Percentiles rank a stretch among this genome's conserved stretches.
These are phyloP conservation scores for Leptogaster cylindrica DNA, from an alignment of 2,888 invertebrate species.

Conservation along the genomic window DNA sequence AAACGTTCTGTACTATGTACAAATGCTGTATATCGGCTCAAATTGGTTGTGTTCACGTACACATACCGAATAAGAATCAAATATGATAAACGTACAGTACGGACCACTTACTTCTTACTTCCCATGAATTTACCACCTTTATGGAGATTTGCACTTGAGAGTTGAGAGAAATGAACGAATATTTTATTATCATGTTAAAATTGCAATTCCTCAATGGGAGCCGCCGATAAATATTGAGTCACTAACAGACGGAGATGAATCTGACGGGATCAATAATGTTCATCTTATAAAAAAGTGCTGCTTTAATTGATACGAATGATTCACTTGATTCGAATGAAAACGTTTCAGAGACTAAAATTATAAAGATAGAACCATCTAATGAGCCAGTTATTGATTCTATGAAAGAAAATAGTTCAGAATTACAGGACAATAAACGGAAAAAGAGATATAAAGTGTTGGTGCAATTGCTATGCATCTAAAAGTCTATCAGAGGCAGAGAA, in stretches of 20 bases:
- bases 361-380: too few relatives aligned
- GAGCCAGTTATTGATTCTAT: too few relatives aligned
- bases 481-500: background rate
- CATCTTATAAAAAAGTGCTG: background rate
- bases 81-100: too few relatives aligned
- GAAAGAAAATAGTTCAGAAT: too few relatives aligned
- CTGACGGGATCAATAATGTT: slow-evolving; percentile 40
- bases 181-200: slow-evolving; percentile 89
- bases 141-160: slow-evolving; percentile 89
- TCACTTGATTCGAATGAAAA: slow-evolving; percentile 45
- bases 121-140: slow-evolving; percentile 76
- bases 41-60: too few relatives aligned
- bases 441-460: too few relatives aligned
- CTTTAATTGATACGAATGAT: slow-evolving; percentile 20
- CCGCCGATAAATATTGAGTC: slow-evolving; percentile 65
- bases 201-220: slow-evolving; percentile 80
- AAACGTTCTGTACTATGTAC: too few relatives aligned
- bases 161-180: slow-evolving; percentile 74
- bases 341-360: slow-evolving; percentile 41
- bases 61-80: too few relatives aligned
- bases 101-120: too few relatives aligned
- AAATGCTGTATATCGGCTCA: too few relatives aligned
- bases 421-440: too few relatives aligned
- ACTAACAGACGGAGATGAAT: slow-evolving; percentile 50
- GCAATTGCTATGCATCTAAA: background rate